Conservation (phyloP, 2,888 invertebrate species). For the Aphodius sticticus region DNA sequence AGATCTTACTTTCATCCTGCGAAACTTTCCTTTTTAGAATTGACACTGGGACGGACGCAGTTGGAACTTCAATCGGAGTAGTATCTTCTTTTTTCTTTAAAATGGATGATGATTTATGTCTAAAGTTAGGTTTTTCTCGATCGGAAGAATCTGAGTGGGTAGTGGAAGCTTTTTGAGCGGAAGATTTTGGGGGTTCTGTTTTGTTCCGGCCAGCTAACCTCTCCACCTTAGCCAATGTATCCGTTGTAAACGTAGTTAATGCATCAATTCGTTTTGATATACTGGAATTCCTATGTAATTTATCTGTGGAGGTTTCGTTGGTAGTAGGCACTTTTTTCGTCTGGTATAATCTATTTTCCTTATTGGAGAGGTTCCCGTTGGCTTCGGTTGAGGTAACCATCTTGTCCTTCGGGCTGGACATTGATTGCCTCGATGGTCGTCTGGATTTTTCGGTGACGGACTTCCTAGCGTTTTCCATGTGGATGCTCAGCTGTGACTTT, state of each 20-base stretch:
- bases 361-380: slow-evolving; percentile 39
- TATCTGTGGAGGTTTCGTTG: slow-evolving; percentile 15
- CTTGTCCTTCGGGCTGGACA: slow-evolving; percentile 44
- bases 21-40: slow-evolving; percentile 67
- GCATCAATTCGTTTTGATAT: slow-evolving; percentile 61
- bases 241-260: slow-evolving; percentile 70
- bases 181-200: slow-evolving; percentile 14
- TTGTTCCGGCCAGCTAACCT: slow-evolving; percentile 63
- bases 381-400: background rate
- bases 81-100: slow-evolving; percentile 72
- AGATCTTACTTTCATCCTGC: slow-evolving; percentile 57
- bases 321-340: slow-evolving; percentile 40
- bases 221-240: slow-evolving; percentile 73
- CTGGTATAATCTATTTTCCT: slow-evolving; percentile 40
- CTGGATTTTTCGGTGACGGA: slow-evolving; percentile 45
- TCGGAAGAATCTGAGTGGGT: slow-evolving; percentile 29
- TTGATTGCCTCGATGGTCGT: slow-evolving; percentile 10
- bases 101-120: slow-evolving; percentile 61
- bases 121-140: slow-evolving; percentile 11
- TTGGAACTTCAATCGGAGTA: slow-evolving; percentile 38
- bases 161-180: slow-evolving; percentile 23
- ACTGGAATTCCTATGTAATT: background rate
- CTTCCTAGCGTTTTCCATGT: slow-evolving; percentile 59
- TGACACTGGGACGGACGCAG: slow-evolving; percentile 60
- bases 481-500: slow-evolving; percentile 56